Evolutionary conservation across 2,797 vertebrate genomes (phyloP).

Genomic region (Sebastes jordani): DNA sequence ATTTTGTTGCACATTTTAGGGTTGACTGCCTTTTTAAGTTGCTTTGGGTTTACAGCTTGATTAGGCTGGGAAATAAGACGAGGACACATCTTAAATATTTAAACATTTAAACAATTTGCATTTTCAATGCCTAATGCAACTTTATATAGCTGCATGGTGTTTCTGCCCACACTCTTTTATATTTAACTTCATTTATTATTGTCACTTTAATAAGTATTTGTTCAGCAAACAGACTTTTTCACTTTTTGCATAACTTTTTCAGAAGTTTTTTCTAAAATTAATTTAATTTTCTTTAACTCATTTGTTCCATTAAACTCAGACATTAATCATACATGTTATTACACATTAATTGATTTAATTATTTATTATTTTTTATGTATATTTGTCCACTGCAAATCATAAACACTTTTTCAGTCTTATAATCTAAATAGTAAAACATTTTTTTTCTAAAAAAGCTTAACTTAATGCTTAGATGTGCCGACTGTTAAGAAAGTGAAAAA

Average conservation of each 20-base stretch:
- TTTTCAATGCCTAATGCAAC: neutral
- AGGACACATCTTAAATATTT: neutral
- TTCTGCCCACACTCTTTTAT: neutral
- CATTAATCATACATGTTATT: neutral
- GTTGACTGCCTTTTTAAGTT: constrained; percentile 42
- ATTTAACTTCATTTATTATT: neutral
- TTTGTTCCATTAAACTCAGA: neutral
- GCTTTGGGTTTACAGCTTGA: constrained; percentile 2
- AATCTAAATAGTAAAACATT: too few species aligned
- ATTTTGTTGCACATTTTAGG: constrained; percentile 57
- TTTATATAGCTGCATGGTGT: neutral
- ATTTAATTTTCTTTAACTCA: neutral
- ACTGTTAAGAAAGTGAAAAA: neutral
- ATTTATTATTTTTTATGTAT: neutral
- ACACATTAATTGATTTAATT: neutral
- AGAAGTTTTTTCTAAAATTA: neutral
- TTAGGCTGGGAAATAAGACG: constrained; percentile 37
- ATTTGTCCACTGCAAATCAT: neutral
- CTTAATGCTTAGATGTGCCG: neutral
- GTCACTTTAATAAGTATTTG: neutral
- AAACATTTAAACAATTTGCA: neutral
- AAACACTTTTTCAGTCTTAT: too few species aligned
- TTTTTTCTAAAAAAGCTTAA: neutral
- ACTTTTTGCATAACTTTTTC: neutral
- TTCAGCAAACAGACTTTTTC: neutral